Evolutionary conservation across 2,797 vertebrate species (phyloP).

Genomic region (Scarus forsteni): DNA sequence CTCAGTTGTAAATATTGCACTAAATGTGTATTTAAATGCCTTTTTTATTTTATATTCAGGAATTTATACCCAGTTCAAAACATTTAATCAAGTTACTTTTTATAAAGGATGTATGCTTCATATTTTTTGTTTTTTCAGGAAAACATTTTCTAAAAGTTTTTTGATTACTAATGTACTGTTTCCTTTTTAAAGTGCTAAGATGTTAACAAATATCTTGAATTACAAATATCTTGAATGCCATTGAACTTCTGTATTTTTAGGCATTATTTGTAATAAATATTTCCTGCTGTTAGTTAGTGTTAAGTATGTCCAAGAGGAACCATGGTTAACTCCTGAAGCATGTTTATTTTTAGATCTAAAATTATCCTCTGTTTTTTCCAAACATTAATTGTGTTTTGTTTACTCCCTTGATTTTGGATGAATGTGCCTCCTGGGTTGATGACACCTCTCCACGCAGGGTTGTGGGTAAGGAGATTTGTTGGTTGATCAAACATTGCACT

Average conservation of each 20-base stretch:
- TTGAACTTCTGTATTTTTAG: constrained; percentile 10
- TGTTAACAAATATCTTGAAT: neutral
- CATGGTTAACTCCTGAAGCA: constrained; percentile 26
- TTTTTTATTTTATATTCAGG: constrained; percentile 6
- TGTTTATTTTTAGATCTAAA: constrained; percentile 35
- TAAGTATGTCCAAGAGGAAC: constrained; percentile 36
- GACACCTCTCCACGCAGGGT: constrained; percentile 63
- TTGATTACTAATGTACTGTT: neutral
- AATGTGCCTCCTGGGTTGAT: constrained; percentile 55
- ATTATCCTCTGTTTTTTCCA: constrained; percentile 25
- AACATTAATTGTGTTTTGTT: constrained; percentile 73
- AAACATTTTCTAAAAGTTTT: neutral
- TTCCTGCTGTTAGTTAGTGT: constrained; percentile 44
- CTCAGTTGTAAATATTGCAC: constrained; percentile 17
- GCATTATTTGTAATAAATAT: constrained; percentile 28
- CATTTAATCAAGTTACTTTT: constrained; percentile 23
- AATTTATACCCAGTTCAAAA: constrained; percentile 51
- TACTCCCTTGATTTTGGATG: constrained; percentile 41
- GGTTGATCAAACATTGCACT: neutral
- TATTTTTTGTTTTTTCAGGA: neutral
- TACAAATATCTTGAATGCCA: neutral
- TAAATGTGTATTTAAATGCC: constrained; percentile 12
- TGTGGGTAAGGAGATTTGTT: constrained; percentile 77
- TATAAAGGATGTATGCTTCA: constrained; percentile 5
- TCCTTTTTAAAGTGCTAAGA: neutral